phyloP scores from a whole-genome alignment of 2,797 vertebrate species.

The Leptodactylus fallax region DNA sequence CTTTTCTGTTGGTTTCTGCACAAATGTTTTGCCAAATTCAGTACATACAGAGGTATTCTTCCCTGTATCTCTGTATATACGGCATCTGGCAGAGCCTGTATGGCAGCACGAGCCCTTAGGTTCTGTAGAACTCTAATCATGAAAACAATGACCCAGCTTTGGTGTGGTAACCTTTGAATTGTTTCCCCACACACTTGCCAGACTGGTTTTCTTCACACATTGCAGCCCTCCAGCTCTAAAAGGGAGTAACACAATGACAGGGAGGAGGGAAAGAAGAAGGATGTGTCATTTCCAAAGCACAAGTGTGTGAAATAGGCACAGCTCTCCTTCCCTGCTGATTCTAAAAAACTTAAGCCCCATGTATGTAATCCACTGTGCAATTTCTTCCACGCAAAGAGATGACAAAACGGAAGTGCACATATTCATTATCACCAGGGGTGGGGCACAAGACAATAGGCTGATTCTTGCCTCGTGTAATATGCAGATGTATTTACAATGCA shows the following conservation, averaged over 20 bases:
- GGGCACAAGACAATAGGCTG: constrained; percentile 66
- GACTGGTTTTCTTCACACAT: constrained; percentile 46
- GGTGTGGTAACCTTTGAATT: constrained; percentile 11
- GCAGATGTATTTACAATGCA: constrained; percentile 1
- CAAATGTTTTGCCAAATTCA: too few relatives aligned
- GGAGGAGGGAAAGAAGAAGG: constrained; percentile 41
- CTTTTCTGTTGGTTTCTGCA: too few relatives aligned
- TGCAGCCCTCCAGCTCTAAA: constrained; percentile 36
- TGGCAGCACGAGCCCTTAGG: neutral
- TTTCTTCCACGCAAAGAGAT: constrained; percentile 19
- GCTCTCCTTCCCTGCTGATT: neutral
- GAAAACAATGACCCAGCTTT: constrained; percentile 18
- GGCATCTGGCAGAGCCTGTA: neutral
- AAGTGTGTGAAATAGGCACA: constrained; percentile 40
- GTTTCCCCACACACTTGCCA: constrained; percentile 33
- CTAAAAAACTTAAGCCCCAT: neutral
- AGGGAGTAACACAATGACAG: constrained; percentile 71
- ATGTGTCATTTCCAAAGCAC: constrained; percentile 42
- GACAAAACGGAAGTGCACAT: constrained; percentile 53
- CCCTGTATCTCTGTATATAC: neutral
- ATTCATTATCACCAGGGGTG: constrained; percentile 68
- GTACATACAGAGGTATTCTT: neutral
- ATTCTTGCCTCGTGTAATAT: constrained; percentile 23
- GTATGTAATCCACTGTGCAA: constrained; percentile 12
- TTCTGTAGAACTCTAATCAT: neutral